Base-by-base conservation (phyloP, 2,113 vertebrate species). In the Serinus canaria region DNA sequence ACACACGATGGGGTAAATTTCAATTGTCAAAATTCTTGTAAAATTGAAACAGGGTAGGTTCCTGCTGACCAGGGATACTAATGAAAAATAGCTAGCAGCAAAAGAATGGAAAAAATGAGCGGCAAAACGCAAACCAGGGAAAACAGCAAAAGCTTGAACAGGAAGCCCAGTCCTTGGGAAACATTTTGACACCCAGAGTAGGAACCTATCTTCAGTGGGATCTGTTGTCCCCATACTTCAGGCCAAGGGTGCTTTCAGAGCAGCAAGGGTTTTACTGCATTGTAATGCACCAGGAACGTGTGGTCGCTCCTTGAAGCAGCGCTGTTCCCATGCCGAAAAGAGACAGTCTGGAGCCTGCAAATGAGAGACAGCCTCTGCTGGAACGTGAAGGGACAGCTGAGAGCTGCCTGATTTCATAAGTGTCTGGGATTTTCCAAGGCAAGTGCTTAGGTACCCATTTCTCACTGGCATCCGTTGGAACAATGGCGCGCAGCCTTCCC, bases 11-110 rank as follows among this genome's bases (percentile, higher is more conserved):
- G 92, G 59, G 76, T 75, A 89, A 89, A 89, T 87, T 95, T 94
- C 91, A 96, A 93, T 96, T 92, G 95, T 95, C 76, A 86, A 74
- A 87, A 95, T 86, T 93, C 86, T 93, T 94, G 83, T 92, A 90
- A 95, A 95, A 78, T 85, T 77, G 82, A 88, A 92, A 43, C 35
- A 83, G 82, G 14, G 63, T 80, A 85, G 55, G 79, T 93, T 97
- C 94, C 94, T 92, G 94, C 94, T 94, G 94, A 80, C 90, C 77
- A 77, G 43, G 46, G 22, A 63, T 63, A 67, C 46, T 92, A 14
- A 90, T 28, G 86, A 92, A 90, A 95, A 97, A 95, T 78, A 93
- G 72, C 60, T 89, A 94, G 69, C 24, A 70, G 80, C 35, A 81
- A 52, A 74, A 92, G 83, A 90, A 87, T 47, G 83, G 89, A 90